Conservation (phyloP, 2,113 vertebrate genomes). For the Pelmatolapia mariae region DNA sequence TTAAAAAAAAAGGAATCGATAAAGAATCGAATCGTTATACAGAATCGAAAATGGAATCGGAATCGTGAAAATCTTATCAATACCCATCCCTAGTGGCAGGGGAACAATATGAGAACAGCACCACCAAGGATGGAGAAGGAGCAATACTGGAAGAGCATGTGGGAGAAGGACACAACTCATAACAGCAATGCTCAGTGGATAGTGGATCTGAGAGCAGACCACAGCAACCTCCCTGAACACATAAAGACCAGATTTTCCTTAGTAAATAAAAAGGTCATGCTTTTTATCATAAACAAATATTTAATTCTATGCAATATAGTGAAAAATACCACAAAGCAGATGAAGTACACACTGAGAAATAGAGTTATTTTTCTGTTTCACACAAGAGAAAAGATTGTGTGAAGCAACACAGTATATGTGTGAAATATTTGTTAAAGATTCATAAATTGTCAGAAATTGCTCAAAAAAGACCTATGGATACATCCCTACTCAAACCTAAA, state of each 20-base stretch:
- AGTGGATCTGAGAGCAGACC: too few relatives aligned
- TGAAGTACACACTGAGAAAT: fast-evolving
- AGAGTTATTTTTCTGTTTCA: background rate
- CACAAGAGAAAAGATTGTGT: background rate
- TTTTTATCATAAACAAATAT: background rate
- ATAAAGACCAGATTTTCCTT: background rate
- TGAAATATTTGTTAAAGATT: background rate
- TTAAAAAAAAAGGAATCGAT: too few relatives aligned
- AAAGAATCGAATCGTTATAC: too few relatives aligned
- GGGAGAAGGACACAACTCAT: too few relatives aligned
- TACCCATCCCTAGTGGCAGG: too few relatives aligned
- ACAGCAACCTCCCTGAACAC: too few relatives aligned
- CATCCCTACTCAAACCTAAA: fast-evolving
- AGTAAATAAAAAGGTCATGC: fast-evolving
- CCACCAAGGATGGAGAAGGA: too few relatives aligned
- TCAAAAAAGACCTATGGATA: background rate
- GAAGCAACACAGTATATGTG: background rate
- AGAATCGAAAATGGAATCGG: too few relatives aligned
- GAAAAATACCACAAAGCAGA: fast-evolving
- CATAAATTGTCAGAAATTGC: fast-evolving
- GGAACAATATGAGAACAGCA: too few relatives aligned
- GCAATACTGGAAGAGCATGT: too few relatives aligned
- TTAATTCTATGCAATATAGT: background rate
- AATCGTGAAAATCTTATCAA: too few relatives aligned
- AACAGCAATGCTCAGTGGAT: too few relatives aligned